Percentiles rank a stretch among this genome's conserved stretches.
phyloP scores from a whole-genome alignment of 2,797 vertebrate genomes.

The Pangasius djambal region DNA sequence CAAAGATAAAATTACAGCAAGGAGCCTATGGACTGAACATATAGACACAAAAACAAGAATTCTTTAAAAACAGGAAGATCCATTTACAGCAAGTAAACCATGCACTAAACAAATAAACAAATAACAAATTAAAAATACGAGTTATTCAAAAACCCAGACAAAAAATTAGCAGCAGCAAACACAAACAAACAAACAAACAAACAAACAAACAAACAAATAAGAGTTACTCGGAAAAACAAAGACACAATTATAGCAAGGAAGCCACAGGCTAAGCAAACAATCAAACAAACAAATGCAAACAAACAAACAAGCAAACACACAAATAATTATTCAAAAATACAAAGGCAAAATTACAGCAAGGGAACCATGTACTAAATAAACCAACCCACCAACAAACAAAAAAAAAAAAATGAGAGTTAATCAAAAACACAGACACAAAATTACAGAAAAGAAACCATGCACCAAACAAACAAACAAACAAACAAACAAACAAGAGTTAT shows the following conservation, averaged over 20 bases:
- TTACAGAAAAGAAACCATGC: too few relatives aligned
- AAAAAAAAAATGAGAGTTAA: too few relatives aligned
- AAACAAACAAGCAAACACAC: background rate
- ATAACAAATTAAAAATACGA: background rate
- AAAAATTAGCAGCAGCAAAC: background rate
- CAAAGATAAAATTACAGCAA: background rate
- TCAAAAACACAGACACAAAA: too few relatives aligned
- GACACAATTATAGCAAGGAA: background rate
- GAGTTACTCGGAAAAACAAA: too few relatives aligned
- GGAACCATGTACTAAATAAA: background rate
- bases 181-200: too few relatives aligned
- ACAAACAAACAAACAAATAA: too few relatives aligned
- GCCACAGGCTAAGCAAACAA: too few relatives aligned
- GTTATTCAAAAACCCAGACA: too few relatives aligned
- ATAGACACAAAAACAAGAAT: background rate
- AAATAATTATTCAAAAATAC: background rate
- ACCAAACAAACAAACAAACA: background rate
- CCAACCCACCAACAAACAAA: background rate
- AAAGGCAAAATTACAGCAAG: background rate
- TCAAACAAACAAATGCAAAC: background rate
- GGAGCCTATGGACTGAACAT: background rate
- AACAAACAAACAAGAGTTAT: background rate
- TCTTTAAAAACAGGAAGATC: too few relatives aligned
- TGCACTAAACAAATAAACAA: background rate
- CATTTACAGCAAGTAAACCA: background rate